Base-by-base conservation (phyloP, 2,888 invertebrate species). In the Ophion costatus region DNA sequence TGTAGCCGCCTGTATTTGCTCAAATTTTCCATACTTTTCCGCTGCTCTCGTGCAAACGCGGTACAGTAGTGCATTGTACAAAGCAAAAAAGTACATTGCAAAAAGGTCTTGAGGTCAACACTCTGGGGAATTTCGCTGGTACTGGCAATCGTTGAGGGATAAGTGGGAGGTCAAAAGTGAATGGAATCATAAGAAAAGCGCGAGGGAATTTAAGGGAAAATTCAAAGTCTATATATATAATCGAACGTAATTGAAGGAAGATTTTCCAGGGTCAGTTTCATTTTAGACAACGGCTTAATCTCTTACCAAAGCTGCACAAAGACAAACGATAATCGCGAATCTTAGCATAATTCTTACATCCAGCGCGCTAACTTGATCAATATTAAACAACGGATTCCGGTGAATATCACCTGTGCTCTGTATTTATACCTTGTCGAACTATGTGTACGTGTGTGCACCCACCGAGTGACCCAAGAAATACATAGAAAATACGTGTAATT, bases 331-430 rank as follows among this genome's bases (percentile, higher is more conserved):
- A 63, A 88, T 64, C 14, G 84, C 69, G 69, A 79, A 14, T 70
- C 88, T 89, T 70, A 88, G 71, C 89, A 89, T 89, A 20, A 82
- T 57, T 66, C 10, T 42, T 64, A 45, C 6, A 70, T 29, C 29
- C n/a, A 38, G 3, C 17, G 2, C n/a, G 7, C 51, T 57, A 61
- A 29, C 33, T 42, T 57, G 17, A 33, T 38, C 4, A 45, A 56
- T 78, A 57, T 22, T 14, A 1, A 1, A 57, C 29, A 78, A 70
- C 75, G 42, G 57, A 70, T 64, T 81, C 22, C 11, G 63, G 6
- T 17, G 29, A 11, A 11, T 10, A 29, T 70, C 33, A 5, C 20
- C 64, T 10, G 17, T 20, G 45, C 63, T 56, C 69, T 51, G 24
- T 84, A 84, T 84, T 78, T 84, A 84, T 74, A 73, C 56, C 29